Evolutionary conservation across 2,113 vertebrate genomes (phyloP).

Genomic region (Castor canadensis): DNA sequence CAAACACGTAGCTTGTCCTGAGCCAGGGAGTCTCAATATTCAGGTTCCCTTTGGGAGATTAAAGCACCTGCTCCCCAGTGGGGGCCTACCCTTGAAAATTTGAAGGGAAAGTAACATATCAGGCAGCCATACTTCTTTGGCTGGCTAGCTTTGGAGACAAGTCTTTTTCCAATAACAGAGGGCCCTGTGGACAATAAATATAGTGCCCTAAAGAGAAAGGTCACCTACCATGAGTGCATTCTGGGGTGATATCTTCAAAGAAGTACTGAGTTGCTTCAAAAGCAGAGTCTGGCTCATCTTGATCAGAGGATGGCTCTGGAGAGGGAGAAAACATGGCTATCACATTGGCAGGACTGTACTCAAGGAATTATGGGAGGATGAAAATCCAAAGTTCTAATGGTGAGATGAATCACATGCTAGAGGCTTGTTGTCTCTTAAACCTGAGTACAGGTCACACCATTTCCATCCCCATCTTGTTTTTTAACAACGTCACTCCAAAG

Average conservation of each 20-base stretch:
- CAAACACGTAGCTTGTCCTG: not conserved
- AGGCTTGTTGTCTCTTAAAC: not conserved
- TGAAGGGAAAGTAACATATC: not conserved
- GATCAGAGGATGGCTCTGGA: slow-evolving; percentile 89
- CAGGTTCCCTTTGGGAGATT: not conserved
- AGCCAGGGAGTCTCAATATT: not conserved
- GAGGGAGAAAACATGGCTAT: not conserved
- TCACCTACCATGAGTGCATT: slow-evolving; percentile 91
- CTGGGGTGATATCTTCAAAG: slow-evolving; percentile 98
- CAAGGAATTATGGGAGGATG: not conserved
- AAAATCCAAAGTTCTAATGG: not conserved
- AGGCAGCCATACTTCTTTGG: not conserved
- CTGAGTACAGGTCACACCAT: not conserved
- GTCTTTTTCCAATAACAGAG: not conserved
- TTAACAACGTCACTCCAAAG: not conserved
- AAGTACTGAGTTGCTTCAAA: slow-evolving; percentile 99
- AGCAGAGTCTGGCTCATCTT: slow-evolving; percentile 97
- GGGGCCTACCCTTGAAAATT: not conserved
- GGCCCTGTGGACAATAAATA: not conserved
- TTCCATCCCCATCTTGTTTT: not conserved
- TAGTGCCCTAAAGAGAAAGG: not conserved
- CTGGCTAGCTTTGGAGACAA: not conserved
- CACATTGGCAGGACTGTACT: not conserved
- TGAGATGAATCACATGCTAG: not conserved
- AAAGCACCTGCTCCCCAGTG: not conserved